These are phyloP conservation scores for Masticophis lateralis DNA, from an alignment of 2,797 vertebrate species.

Conservation along the genomic window DNA sequence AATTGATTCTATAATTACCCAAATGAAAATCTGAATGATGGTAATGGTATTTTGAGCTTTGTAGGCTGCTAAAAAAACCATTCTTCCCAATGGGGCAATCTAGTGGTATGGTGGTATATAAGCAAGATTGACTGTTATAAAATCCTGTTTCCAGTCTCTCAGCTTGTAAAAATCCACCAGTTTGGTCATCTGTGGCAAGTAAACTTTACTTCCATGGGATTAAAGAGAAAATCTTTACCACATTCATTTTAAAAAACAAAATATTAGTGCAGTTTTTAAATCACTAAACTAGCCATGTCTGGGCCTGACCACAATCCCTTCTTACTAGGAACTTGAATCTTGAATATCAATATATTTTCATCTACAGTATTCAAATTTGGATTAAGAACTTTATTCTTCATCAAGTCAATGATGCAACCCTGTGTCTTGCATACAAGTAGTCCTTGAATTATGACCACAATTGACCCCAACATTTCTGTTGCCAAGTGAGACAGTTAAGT, in stretches of 20 bases:
- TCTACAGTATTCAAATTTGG: background rate
- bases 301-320: background rate
- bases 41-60: background rate
- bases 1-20: background rate
- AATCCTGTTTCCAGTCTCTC: background rate
- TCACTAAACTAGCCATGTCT: background rate
- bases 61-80: background rate
- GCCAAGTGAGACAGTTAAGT: background rate
- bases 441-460: background rate
- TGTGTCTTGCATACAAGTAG: background rate
- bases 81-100: background rate
- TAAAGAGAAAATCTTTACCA: background rate
- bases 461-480: background rate
- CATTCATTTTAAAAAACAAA: background rate
- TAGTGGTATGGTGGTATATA: background rate
- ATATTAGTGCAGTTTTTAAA: background rate
- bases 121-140: background rate
- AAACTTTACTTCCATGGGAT: background rate
- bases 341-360: background rate
- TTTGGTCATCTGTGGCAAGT: background rate
- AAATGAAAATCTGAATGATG: background rate
- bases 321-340: background rate
- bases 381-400: background rate
- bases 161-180: background rate
- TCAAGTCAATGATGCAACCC: background rate